Percentiles rank a stretch among this genome's conserved stretches.
Evolutionary conservation across 2,797 vertebrate species (phyloP).

Genomic region (Coreius guichenoti): DNA sequence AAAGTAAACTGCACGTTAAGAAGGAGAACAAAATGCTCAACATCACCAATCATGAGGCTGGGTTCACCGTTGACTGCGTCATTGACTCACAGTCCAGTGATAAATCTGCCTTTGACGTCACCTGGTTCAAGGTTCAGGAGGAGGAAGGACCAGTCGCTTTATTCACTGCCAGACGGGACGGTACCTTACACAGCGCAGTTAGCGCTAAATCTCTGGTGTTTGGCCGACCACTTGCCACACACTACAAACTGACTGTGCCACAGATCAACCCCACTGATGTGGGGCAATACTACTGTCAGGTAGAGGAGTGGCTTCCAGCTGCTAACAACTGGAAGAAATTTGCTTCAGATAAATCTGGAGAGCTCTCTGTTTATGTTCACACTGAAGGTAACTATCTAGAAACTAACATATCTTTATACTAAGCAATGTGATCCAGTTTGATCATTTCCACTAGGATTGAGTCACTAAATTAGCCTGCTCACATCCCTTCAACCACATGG

Average conservation of each 20-base stretch:
- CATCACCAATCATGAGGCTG: slow-evolving; percentile 14
- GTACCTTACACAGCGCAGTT: slow-evolving; percentile 60
- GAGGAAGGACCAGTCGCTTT: slow-evolving; percentile 35
- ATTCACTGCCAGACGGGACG: slow-evolving; percentile 66
- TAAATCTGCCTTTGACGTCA: slow-evolving; percentile 60
- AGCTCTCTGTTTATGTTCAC: slow-evolving; percentile 55
- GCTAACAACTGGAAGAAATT: slow-evolving; percentile 73
- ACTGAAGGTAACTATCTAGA: slow-evolving; percentile 36
- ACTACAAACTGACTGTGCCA: slow-evolving; percentile 65
- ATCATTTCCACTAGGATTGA: not conserved
- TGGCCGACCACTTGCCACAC: slow-evolving; percentile 56
- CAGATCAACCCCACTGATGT: slow-evolving; percentile 52
- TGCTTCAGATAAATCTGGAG: slow-evolving; percentile 73
- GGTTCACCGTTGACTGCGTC: slow-evolving; percentile 51
- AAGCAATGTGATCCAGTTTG: not conserved
- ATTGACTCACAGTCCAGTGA: slow-evolving; percentile 58
- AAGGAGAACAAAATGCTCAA: slow-evolving; percentile 27
- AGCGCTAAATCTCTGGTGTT: slow-evolving; percentile 59
- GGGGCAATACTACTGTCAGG: slow-evolving; percentile 82
- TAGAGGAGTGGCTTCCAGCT: slow-evolving; percentile 82
- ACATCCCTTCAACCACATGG: not conserved
- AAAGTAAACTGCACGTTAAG: slow-evolving; percentile 48
- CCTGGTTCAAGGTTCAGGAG: slow-evolving; percentile 48
- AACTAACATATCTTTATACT: not conserved
- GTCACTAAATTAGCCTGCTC: not conserved